Evolutionary conservation across 2,797 vertebrate genomes (phyloP), one percentile per base, ranked within the genome.

Genomic region (Odontamblyopus lacepedii): DNA sequence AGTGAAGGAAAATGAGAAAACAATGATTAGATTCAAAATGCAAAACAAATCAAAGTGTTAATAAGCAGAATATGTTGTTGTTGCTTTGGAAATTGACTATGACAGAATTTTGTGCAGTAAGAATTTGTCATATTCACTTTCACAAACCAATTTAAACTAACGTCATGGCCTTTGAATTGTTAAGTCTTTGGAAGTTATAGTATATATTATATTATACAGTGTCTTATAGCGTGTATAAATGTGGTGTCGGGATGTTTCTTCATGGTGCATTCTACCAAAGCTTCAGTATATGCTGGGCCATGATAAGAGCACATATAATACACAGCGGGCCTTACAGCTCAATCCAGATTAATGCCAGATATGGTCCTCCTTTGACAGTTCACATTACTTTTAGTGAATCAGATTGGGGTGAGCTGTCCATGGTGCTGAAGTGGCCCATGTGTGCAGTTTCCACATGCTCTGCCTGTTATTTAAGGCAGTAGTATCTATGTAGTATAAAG

Each of bases 361-460:
- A 66, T 51, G 44, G 16, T 27, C 16, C 26, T 50, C 44, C 13
- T 48, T 48, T 66, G 63, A 66, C 63, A 66, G 63, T 30, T 50
- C 63, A 66, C 64, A 50, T 66, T 66, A 30, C 64, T 51, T 66
- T 30, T 29, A 51, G 15, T 66, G 44, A 18, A 66, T 66, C 64
- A 27, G 64, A 66, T 51, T 66, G 64, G 12, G 38, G 11, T 50
- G 26, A 66, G 38, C 62, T 63, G 62, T 63, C 62, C 64, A 30
- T 51, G 64, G 64, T 29, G 41, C 64, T 11, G 44, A 66, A 51
- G 64, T 19, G 64, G 13, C 23, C 32, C 41, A 27, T 6, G 9
- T 27, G 23, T 15, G 6, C 13, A 48, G 1, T 16, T 27, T 48
- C 2, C 6, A 30, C 26, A 27, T 41, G 5, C 29, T n/a, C n/a